Evolutionary conservation across 2,113 vertebrate species (phyloP).

Genomic region (Isurus oxyrinchus): DNA sequence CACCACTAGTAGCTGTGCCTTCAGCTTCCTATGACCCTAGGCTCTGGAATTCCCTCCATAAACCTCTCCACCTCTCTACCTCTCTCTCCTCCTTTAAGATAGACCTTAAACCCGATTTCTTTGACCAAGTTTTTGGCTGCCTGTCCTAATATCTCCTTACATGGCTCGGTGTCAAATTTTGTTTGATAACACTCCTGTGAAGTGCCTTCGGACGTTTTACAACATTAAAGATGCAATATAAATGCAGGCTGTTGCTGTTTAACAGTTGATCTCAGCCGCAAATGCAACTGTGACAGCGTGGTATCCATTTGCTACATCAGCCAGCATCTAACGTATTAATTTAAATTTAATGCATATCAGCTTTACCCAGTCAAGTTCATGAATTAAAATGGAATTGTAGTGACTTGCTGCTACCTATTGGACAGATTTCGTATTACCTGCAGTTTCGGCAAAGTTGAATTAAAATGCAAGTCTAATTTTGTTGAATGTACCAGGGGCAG

Average conservation of each 20-base stretch:
- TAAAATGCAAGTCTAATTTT: not conserved
- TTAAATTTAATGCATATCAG: not conserved
- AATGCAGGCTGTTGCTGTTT: not conserved
- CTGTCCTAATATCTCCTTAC: not conserved
- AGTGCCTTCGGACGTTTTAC: not conserved
- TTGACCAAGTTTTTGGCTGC: not conserved
- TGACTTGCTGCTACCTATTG: slow-evolving; percentile 21
- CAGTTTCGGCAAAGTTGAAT: not conserved
- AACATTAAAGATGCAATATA: not conserved
- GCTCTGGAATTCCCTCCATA: not conserved
- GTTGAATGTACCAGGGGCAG: not conserved
- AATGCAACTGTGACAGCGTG: not conserved
- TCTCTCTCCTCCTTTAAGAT: not conserved
- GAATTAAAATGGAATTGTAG: not conserved
- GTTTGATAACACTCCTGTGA: not conserved
- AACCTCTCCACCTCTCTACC: not conserved
- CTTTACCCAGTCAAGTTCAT: not conserved
- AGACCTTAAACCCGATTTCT: not conserved
- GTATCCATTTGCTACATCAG: not conserved
- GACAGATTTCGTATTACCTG: not conserved
- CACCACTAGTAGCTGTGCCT: not conserved
- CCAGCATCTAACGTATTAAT: not conserved
- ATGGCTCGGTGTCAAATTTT: not conserved
- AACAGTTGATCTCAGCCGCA: not conserved
- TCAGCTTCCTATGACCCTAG: not conserved